Base-by-base conservation (phyloP, 1,140 invertebrate species). In the Palaemon carinicauda region DNA sequence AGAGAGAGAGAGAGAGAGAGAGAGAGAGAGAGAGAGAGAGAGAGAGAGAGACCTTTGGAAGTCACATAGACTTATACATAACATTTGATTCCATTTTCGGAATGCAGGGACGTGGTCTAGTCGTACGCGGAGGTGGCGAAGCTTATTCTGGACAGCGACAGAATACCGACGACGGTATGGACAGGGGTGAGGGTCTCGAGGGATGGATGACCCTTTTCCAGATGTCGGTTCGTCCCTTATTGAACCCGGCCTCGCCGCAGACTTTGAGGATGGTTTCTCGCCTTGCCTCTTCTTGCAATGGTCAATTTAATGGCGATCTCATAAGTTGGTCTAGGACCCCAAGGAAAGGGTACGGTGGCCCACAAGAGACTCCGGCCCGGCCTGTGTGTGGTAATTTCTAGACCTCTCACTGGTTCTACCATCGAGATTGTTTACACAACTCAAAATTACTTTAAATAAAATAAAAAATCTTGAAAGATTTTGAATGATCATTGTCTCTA, bases 131-230 rank as follows among this genome's bases (percentile, higher is more conserved):
- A 31, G 80, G 80, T 19, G 80, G 80, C 15, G n/a, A 73, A 1
- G 50, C 65, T 17, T 50, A 53, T 7, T 82, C 80, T 1, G 80
- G 80, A 3, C 80, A 82, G 51, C 80, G 53, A 65, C 80, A 82
- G 69, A 82, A 82, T 19, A 82, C 77, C 0, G 77, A 50, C 15
- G n/a, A 17, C 33, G 80, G 80, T 17, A 74, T 73, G 80, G 80
- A 82, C 51, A 17, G 21, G 19, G 80, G 80, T 10, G 50, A 74
- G 51, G 80, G 80, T 29, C 17, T 82, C 5, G 80, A 82, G 19
- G 80, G 80, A 15, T 82, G 80, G 80, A n/a, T 82, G 33, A 54
- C 80, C 27, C 80, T 82, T 19, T 73, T 82, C 65, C 65, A 82
- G 65, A 17, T 82, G 41, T 52, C 50, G 5, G 3, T 41, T 3